phyloP scores from a whole-genome alignment of 2,113 vertebrate species.

The Microcebus murinus region DNA sequence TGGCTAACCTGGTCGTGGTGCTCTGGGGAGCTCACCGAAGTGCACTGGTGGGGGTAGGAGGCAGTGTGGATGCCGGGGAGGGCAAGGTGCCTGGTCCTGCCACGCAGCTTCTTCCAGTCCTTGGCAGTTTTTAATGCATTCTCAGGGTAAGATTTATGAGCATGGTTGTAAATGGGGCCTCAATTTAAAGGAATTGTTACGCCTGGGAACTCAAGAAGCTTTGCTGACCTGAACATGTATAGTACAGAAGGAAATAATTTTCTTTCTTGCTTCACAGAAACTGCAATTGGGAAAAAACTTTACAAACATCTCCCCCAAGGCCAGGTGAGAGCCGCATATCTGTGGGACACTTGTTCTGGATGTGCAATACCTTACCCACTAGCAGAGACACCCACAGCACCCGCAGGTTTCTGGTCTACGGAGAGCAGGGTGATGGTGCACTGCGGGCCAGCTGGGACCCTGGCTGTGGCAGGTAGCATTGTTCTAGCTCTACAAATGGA shows the following conservation, averaged over 20 bases:
- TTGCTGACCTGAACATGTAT: not conserved
- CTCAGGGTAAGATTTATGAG: not conserved
- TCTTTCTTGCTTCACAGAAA: not conserved
- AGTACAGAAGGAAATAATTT: not conserved
- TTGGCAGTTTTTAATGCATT: not conserved
- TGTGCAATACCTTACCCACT: not conserved
- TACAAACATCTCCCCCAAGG: not conserved
- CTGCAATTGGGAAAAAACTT: not conserved
- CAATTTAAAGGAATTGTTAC: not conserved
- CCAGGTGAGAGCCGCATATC: not conserved
- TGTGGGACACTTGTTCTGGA: not conserved
- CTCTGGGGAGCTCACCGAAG: not conserved
- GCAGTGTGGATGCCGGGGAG: rapidly evolving
- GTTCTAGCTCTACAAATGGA: not conserved
- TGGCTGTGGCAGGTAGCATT: too few species aligned
- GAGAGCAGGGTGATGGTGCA: not conserved
- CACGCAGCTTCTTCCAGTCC: not conserved
- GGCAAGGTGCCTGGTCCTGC: not conserved
- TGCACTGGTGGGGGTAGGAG: too few species aligned
- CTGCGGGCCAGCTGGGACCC: not conserved
- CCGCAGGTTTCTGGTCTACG: not conserved
- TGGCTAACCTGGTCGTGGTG: not conserved
- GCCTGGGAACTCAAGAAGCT: not conserved
- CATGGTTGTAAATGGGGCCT: not conserved
- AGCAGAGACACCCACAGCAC: not conserved